Evolutionary conservation across 2,113 vertebrate species (phyloP).

Genomic region (Ageneiosus marmoratus): DNA sequence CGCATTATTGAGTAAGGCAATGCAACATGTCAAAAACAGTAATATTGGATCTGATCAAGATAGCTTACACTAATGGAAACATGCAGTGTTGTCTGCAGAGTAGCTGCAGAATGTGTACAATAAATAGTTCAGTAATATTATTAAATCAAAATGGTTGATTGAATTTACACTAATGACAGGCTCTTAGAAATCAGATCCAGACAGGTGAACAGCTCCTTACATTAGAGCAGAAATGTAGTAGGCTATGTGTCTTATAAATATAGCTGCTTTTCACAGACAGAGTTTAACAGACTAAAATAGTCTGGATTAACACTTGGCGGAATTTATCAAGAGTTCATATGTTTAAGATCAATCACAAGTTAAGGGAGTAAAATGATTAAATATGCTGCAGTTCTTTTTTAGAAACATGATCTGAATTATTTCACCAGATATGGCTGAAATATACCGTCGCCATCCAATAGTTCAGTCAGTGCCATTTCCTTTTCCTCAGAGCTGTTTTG

Average conservation of each 20-base stretch:
- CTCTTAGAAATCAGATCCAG: neutral
- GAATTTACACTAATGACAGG: neutral
- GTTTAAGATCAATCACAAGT: slow-evolving; percentile 27
- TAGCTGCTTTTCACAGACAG: slow-evolving; percentile 11
- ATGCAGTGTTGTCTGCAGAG: neutral
- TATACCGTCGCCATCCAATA: neutral
- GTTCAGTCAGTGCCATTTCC: neutral
- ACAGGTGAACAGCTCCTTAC: neutral
- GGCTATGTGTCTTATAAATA: neutral
- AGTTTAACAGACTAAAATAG: slow-evolving; percentile 29
- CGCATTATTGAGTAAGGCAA: neutral
- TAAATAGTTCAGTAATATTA: neutral
- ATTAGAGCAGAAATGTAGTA: slow-evolving; percentile 5
- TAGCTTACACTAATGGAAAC: neutral
- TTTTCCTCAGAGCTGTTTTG: slow-evolving; percentile 1
- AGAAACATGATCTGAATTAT: neutral
- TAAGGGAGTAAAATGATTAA: slow-evolving; percentile 1
- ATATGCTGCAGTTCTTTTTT: neutral
- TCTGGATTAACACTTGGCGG: neutral
- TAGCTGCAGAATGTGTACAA: neutral
- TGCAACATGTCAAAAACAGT: neutral
- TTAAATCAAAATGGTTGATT: neutral
- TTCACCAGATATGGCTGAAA: neutral
- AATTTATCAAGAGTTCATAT: slow-evolving; percentile 5
- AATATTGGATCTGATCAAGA: neutral